Evolutionary conservation across 2,888 invertebrate genomes (phyloP).

Genomic region (Pachycephus smyrnensis): DNA sequence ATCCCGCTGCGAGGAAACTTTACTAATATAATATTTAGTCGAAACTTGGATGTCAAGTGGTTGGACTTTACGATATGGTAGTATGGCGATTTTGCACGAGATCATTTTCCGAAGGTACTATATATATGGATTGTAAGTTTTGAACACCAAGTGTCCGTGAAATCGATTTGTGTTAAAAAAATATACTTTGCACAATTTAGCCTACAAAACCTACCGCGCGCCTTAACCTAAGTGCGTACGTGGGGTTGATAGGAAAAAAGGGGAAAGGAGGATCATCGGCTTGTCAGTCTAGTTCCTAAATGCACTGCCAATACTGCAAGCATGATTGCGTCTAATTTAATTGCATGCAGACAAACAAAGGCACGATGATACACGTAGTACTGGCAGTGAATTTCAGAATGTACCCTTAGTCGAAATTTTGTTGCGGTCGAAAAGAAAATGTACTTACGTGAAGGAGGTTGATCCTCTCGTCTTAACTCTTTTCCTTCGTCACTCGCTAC

Average conservation of each 20-base stretch:
- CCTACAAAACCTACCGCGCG: not conserved
- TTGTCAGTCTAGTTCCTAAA: not conserved
- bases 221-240: not conserved
- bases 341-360: too few relatives aligned
- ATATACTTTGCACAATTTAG: not conserved
- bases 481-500: not conserved
- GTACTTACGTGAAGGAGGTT: constrained; percentile 2
- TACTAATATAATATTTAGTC: not conserved
- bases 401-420: too few relatives aligned
- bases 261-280: not conserved
- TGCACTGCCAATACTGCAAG: not conserved
- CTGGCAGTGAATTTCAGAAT: too few relatives aligned
- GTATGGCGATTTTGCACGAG: not conserved
- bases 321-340: too few relatives aligned
- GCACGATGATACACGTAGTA: too few relatives aligned
- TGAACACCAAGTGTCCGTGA: not conserved
- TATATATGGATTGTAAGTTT: too few relatives aligned
- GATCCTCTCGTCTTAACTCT: constrained; percentile 11
- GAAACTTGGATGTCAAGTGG: not conserved
- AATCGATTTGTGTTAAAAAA: not conserved
- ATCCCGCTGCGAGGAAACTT: not conserved
- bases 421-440: too few relatives aligned
- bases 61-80: not conserved
- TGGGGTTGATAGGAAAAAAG: not conserved
- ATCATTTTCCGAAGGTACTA: too few relatives aligned